phyloP scores from a whole-genome alignment of 2,888 invertebrate genomes.

The Cantharis rustica region DNA sequence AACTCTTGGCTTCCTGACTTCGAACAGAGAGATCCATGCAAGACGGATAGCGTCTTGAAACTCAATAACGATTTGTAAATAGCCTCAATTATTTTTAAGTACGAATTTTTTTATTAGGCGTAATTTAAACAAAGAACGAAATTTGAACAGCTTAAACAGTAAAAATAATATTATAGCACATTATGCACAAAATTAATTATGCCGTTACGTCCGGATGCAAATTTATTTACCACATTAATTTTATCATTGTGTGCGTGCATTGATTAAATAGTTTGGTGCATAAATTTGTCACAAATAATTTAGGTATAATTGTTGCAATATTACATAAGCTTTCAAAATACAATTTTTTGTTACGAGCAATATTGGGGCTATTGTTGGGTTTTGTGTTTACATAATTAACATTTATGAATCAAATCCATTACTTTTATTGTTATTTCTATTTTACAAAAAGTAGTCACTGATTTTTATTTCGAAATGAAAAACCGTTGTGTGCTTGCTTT shows the following conservation, averaged over 20 bases:
- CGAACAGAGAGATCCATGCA: too few species aligned
- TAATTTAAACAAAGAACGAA: neutral
- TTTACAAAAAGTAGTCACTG: neutral
- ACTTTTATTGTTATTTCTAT: neutral
- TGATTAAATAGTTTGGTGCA: neutral
- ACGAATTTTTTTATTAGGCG: neutral
- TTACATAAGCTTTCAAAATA: neutral
- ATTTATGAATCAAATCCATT: neutral
- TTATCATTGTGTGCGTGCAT: neutral
- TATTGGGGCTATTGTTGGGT: neutral
- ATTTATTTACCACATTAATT: neutral
- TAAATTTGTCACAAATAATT: neutral
- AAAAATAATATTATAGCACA: neutral
- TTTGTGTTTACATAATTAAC: neutral
- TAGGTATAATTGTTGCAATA: neutral
- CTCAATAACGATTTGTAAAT: neutral
- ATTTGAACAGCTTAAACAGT: neutral
- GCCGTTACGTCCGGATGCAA: neutral
- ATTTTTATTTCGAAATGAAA: neutral
- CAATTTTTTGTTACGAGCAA: neutral
- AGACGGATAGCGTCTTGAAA: too few species aligned
- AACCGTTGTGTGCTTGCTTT: neutral
- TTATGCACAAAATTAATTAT: neutral
- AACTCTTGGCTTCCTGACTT: too few species aligned
- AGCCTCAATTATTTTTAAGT: neutral